Conservation (phyloP, 2,888 invertebrate species). For the Podabrus alpinus region DNA sequence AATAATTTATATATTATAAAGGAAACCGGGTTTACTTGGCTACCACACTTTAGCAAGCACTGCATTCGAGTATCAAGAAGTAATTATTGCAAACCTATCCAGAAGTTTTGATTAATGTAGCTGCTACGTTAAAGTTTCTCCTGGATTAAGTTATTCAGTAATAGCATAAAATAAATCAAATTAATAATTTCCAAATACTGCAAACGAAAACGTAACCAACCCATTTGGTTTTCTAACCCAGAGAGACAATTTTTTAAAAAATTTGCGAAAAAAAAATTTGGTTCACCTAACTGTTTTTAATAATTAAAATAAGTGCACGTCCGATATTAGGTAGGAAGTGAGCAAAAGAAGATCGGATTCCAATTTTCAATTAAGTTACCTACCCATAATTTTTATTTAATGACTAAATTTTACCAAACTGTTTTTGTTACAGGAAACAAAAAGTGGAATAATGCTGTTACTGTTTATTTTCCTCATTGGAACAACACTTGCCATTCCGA, state of each 20-base stretch:
- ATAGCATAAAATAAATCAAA: background rate
- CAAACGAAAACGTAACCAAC: background rate
- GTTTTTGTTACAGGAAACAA: slow-evolving; percentile 9
- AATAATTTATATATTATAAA: no score
- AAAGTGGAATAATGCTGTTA: slow-evolving; percentile 9
- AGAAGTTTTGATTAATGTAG: background rate
- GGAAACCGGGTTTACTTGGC: no score
- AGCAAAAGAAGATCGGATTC: background rate
- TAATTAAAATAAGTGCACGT: background rate
- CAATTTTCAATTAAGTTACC: background rate
- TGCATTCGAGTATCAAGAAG: background rate
- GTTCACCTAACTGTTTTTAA: background rate
- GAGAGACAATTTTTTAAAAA: background rate
- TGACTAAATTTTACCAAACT: background rate
- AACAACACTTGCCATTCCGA: slow-evolving; percentile 19
- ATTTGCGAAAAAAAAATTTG: background rate
- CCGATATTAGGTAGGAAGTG: background rate
- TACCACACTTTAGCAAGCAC: background rate
- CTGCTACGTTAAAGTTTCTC: background rate
- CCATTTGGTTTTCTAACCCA: background rate
- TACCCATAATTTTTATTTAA: background rate
- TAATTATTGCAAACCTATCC: background rate
- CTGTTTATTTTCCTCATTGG: slow-evolving; percentile 26
- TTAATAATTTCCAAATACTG: background rate
- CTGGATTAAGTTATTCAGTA: background rate